Conservation (phyloP, 1,140 invertebrate species). For the Papilio helenus region DNA sequence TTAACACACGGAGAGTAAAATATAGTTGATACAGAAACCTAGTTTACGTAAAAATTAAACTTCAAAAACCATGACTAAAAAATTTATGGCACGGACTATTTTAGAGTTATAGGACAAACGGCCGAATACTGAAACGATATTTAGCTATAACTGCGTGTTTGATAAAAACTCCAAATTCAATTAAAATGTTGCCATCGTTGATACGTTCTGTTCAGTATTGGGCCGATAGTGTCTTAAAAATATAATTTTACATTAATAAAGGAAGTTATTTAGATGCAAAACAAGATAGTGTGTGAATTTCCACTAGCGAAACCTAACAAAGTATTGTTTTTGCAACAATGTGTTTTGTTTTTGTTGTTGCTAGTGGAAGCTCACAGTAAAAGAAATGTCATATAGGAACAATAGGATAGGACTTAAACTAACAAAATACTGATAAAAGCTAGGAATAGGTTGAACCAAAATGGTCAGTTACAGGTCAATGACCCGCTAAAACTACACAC, state of each 20-base stretch:
- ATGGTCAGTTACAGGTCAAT: slow-evolving; percentile 55
- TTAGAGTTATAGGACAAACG: background rate
- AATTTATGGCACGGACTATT: slow-evolving; percentile 75
- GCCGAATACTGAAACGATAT: too few species aligned
- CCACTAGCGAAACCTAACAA: background rate
- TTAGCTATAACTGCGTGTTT: too few species aligned
- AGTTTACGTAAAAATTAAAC: slow-evolving; percentile 42
- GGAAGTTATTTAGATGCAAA: slow-evolving; percentile 29
- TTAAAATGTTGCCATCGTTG: too few species aligned
- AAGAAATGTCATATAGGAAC: slow-evolving; percentile 67
- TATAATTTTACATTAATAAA: slow-evolving; percentile 42
- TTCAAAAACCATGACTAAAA: slow-evolving; percentile 63
- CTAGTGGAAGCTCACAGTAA: background rate
- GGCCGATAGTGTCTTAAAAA: slow-evolving; percentile 39
- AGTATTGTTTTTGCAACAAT: too few species aligned
- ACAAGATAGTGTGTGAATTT: slow-evolving; percentile 33
- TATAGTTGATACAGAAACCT: background rate
- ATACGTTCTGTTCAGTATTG: too few species aligned
- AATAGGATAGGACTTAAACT: slow-evolving; percentile 72
- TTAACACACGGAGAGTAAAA: background rate
- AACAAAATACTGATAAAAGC: slow-evolving; percentile 77
- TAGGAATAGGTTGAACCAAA: slow-evolving; percentile 62
- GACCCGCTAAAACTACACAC: slow-evolving; percentile 63
- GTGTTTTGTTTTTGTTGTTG: background rate
- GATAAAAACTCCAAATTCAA: too few species aligned